Evolutionary conservation across 2,888 invertebrate genomes (phyloP), one percentile per base, ranked within the genome.

Genomic region (Aphidoletes aphidimyza): DNA sequence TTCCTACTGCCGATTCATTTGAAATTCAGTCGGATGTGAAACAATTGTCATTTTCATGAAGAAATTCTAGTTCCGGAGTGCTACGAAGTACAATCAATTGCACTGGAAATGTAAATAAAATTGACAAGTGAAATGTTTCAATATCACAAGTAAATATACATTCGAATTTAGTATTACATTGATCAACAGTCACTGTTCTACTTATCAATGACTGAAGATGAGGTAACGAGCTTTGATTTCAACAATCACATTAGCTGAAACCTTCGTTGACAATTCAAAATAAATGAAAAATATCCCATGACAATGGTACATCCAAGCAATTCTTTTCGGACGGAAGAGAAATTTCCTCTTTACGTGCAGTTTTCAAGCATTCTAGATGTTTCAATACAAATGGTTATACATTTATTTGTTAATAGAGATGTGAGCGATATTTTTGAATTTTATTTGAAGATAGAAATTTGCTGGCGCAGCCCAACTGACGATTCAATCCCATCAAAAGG

Each of bases 401-500:
- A 47, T n/a, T n/a, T n/a, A n/a, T n/a, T n/a, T n/a, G 14, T 47
- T 47, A 17, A 47, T 47, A 47, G 14, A 47, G 47, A 47, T 42
- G 14, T 42, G 6, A 14, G 42, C 14, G 42, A 42, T 42, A 42
- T 54, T 47, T 47, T 47, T 2, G 22, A 54, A 54, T 22, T 5
- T 26, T n/a, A 19, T 54, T 54, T 14, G 42, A 9, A 42, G n/a
- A n/a, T n/a, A n/a, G n/a, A n/a, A n/a, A n/a, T n/a, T n/a, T n/a
- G n/a, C n/a, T n/a, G n/a, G n/a, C n/a, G n/a, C n/a, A n/a, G n/a
- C n/a, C n/a, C n/a, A n/a, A 54, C 54, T 22, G 54, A 22, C 54
- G 47, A 54, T 22, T 30, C 30, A 69, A 69, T 69, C 30, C 1
- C 69, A 69, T 69, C 26, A 69, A 69, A 34, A 69, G 54, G 54